phyloP scores from a whole-genome alignment of 2,113 vertebrate genomes.

The Tragelaphus imberbis region DNA sequence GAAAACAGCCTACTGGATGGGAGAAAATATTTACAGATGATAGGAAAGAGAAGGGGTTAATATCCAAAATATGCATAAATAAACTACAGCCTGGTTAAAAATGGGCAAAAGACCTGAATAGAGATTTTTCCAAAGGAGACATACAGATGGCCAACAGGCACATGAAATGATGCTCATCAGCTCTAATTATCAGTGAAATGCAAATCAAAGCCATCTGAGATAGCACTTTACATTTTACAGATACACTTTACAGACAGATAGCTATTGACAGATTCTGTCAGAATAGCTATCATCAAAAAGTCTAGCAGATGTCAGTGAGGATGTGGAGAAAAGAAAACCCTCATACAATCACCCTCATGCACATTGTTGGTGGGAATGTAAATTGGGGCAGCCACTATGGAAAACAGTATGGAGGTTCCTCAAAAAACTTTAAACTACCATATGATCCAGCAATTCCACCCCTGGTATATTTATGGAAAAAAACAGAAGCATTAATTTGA shows the following conservation, averaged over 20 bases:
- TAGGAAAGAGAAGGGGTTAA: background rate
- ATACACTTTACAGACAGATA: background rate
- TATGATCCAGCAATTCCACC: background rate
- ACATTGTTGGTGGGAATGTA: background rate
- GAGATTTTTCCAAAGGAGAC: background rate
- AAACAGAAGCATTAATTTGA: background rate
- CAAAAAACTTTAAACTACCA: background rate
- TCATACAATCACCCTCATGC: background rate
- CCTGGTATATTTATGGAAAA: background rate
- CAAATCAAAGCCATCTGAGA: background rate
- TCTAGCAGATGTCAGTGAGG: background rate
- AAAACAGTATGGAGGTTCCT: background rate
- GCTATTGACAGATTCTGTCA: background rate
- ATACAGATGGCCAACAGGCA: background rate
- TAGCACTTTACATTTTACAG: background rate
- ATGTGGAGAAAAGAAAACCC: background rate
- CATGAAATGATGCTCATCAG: background rate
- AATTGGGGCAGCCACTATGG: background rate
- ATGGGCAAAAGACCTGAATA: background rate
- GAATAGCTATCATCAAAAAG: background rate
- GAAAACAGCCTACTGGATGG: background rate
- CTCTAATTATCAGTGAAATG: background rate
- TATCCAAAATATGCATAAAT: background rate
- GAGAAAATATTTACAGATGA: background rate
- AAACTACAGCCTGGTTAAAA: background rate